Evolutionary conservation across 2,888 invertebrate species (phyloP).

Genomic region (Andricus quercusramuli): DNA sequence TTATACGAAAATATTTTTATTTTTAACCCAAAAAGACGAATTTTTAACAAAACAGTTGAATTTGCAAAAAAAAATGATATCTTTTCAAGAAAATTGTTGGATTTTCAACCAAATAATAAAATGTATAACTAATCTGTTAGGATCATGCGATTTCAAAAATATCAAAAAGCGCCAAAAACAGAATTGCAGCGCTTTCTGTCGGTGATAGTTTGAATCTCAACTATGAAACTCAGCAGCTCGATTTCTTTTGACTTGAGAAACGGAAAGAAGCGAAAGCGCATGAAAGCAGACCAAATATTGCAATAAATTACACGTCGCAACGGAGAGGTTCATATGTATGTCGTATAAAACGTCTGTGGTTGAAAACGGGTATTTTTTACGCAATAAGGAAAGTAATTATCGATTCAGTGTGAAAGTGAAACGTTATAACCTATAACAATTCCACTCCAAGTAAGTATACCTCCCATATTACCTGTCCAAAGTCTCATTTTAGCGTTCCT

Average conservation of each 20-base stretch:
- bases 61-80: no score
- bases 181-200: neutral
- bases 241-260: neutral
- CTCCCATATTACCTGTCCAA: neutral
- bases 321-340: neutral
- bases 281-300: slow-evolving; percentile 2
- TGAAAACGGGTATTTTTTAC: slow-evolving; percentile 1
- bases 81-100: no score
- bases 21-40: no score
- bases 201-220: neutral
- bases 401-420: neutral
- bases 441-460: slow-evolving; percentile 20
- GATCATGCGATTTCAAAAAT: no score
- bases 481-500: slow-evolving; percentile 21
- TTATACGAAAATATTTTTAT: no score
- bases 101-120: no score
- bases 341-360: neutral
- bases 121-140: rapidly evolving
- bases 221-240: neutral
- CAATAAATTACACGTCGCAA: slow-evolving; percentile 7
- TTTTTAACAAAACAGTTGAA: no score
- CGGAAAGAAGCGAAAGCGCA: slow-evolving; percentile 20
- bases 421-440: slow-evolving; percentile 22
- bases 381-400: slow-evolving; percentile 20
- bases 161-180: neutral